Evolutionary conservation across 30 jellyfish, hydroid and myxozoan species (phyloP).

Genomic region (Clytia hemisphaerica): DNA sequence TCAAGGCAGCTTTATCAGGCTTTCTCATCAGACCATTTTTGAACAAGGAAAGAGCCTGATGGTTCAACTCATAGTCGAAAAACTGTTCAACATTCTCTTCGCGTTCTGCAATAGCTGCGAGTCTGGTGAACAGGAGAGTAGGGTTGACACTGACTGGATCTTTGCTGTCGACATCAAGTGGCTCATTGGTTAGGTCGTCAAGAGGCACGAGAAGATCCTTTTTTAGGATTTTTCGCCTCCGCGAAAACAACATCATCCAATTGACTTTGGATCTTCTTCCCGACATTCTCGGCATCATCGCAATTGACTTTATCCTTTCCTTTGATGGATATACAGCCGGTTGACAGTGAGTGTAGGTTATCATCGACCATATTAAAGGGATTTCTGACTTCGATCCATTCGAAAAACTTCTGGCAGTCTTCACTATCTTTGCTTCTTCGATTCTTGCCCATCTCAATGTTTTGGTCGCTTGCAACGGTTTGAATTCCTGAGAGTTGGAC

Average conservation of each 20-base stretch:
- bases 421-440: conserved; percentile 22
- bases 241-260: conserved; percentile 21
- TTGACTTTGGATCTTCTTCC: conserved; percentile 8
- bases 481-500: conserved; percentile 14
- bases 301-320: conserved; percentile 28
- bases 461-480: conserved; percentile 26
- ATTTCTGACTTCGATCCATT: no score
- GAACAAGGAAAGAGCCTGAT: conserved; percentile 13
- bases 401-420: no score
- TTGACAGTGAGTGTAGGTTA: no score
- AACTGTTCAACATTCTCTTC: conserved; percentile 12
- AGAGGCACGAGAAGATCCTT: no score
- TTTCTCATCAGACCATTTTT: no score
- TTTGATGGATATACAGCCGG: conserved; percentile 12
- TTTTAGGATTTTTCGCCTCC: conserved; percentile 13
- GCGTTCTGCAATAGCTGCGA: no score
- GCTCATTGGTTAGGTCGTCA: no score
- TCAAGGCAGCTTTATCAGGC: no score
- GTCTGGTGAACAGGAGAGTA: conserved; percentile 22
- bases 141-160: conserved; percentile 23
- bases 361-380: no score
- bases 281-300: conserved; percentile 35
- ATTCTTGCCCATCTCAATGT: conserved; percentile 17
- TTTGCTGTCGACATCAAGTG: conserved; percentile 15
- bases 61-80: conserved; percentile 32